Conservation (phyloP, 2,888 invertebrate species). For the Drosophila koepferae region DNA sequence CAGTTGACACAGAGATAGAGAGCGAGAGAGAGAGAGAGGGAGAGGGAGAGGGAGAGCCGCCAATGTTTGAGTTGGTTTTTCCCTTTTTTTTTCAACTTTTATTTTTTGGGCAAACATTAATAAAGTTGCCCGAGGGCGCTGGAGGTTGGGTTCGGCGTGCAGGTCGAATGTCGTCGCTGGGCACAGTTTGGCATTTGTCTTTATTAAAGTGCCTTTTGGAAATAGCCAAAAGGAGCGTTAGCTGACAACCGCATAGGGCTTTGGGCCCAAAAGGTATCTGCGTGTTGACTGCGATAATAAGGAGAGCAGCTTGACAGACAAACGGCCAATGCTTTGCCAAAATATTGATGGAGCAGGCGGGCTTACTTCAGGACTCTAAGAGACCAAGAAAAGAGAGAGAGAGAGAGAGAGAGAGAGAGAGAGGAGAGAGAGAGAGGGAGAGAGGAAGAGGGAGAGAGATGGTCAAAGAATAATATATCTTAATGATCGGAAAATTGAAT, state of each 20-base stretch:
- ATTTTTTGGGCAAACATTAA: conserved; percentile 58
- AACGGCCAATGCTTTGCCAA: conserved; percentile 11
- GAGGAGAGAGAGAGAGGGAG: neutral
- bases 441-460: neutral
- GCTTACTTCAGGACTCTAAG: neutral
- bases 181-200: conserved; percentile 64
- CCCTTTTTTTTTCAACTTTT: conserved; percentile 26
- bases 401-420: neutral
- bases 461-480: neutral
- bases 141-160: neutral
- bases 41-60: neutral
- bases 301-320: conserved; percentile 16
- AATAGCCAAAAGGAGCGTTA: conserved; percentile 12
- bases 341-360: conserved; percentile 25
- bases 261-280: conserved; percentile 25
- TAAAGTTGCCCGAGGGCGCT: conserved; percentile 45
- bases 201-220: conserved; percentile 43
- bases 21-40: conserved; percentile 13
- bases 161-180: conserved; percentile 47
- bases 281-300: conserved; percentile 33
- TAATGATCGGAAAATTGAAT: neutral
- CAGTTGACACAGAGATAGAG: conserved; percentile 59
- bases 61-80: conserved; percentile 41
- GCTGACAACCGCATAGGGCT: conserved; percentile 21
- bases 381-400: neutral